Base-by-base conservation (phyloP, 2,113 vertebrate species). In the Rynchops niger region DNA sequence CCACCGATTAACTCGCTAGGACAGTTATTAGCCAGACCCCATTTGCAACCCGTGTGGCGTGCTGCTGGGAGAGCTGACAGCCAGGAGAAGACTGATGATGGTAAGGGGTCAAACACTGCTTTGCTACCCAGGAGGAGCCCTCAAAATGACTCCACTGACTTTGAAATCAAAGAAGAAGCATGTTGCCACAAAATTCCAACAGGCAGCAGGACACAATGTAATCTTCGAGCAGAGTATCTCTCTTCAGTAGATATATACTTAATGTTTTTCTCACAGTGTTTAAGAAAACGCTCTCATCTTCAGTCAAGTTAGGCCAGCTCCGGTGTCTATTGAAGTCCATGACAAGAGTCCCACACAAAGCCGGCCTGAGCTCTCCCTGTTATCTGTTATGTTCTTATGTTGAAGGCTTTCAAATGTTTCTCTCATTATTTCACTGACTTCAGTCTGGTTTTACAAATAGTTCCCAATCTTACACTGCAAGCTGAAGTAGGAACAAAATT, bases 21-120 rank as follows among this genome's bases (percentile, higher is more conserved):
- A 90, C 70, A 91, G 77, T 83, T 88, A 53, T 76, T 85, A 79
- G 45, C 38, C 73, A 95, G 74, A 87, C 55, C 78, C 55, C 52
- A 72, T 95, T 93, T 90, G 76, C 87, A 90, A 65, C 69, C 61
- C 38, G 1, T 26, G 53, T 72, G 65, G 55, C 2, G 0, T 70
- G 84, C 93, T 90, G 78, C 90, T 95, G 93, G 63, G 74, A 93
- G 45, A 61, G 56, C 88, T 97, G 94, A 94, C 91, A 97, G 69
- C 43, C 92, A 86, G 52, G 53, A 80, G 65, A 85, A 50, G 55
- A 87, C 47, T 49, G 21, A 91, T 59, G 80, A 93, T 3, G 26
- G n/a, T 36, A 85, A 88, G 59, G 66, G 85, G 79, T 95, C 91
- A 95, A 85, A 91, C 16, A 45, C 40, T 58, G 69, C 11, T 82